Conservation (phyloP, 2,113 vertebrate genomes). For the Regulus satrapa region DNA sequence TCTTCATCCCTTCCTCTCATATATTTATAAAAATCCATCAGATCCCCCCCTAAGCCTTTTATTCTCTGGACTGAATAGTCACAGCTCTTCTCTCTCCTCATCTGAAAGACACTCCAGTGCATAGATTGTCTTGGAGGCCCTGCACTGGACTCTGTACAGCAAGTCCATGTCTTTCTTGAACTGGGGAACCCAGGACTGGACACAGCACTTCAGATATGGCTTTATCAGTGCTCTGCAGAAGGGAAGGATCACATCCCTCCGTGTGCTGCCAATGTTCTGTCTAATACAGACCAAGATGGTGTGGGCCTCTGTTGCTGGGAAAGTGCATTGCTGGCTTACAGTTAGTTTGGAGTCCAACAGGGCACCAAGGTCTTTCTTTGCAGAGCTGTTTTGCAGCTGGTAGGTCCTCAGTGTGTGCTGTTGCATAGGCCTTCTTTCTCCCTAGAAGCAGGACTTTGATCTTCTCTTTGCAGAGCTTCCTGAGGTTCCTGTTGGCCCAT, state of each 20-base stretch:
- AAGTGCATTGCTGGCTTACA: neutral
- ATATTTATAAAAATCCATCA: neutral
- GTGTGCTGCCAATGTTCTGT: neutral
- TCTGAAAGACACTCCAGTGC: neutral
- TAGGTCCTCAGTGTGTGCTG: too few relatives aligned
- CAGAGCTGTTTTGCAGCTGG: neutral
- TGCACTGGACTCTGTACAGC: neutral
- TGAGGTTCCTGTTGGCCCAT: neutral
- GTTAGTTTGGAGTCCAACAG: neutral
- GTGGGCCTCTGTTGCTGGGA: neutral
- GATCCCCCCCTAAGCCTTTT: neutral
- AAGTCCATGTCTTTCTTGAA: neutral
- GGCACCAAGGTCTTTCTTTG: neutral
- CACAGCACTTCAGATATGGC: neutral
- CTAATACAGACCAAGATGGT: neutral
- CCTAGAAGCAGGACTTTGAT: neutral
- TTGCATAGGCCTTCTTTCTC: neutral
- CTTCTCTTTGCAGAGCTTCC: neutral
- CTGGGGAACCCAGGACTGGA: neutral
- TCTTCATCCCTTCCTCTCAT: neutral
- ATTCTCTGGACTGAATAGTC: neutral
- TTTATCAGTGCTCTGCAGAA: neutral
- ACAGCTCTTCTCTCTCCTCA: neutral
- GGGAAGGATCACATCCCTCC: neutral
- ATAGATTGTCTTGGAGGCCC: neutral